Conservation (phyloP, 1,140 invertebrate genomes). For the Drosophila kepulauana region DNA sequence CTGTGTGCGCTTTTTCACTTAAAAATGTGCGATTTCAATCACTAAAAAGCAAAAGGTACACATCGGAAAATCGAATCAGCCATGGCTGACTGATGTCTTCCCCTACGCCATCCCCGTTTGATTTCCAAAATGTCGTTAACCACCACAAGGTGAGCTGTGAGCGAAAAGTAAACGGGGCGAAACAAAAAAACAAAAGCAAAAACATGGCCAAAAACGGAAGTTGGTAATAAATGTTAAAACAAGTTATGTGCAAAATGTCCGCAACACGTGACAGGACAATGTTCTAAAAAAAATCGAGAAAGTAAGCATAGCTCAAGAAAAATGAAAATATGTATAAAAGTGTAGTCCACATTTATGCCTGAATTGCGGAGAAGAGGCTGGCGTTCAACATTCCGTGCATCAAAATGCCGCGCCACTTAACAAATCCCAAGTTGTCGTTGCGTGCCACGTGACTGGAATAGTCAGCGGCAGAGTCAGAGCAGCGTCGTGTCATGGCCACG, state of each 20-base stretch:
- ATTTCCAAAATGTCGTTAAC: constrained; percentile 51
- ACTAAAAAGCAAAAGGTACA: constrained; percentile 82
- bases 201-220: constrained; percentile 58
- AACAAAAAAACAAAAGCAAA: constrained; percentile 47
- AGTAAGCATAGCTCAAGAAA: constrained; percentile 14
- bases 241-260: constrained; percentile 80
- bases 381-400: constrained; percentile 68
- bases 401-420: constrained; percentile 77
- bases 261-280: constrained; percentile 66
- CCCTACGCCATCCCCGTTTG: neutral
- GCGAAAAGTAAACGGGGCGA: constrained; percentile 13
- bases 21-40: constrained; percentile 82
- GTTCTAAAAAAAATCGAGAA: constrained; percentile 12
- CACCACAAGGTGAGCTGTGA: constrained; percentile 55
- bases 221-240: constrained; percentile 79
- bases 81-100: constrained; percentile 55
- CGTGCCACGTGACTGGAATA: constrained; percentile 80
- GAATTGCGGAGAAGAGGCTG: constrained; percentile 3
- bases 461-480: neutral
- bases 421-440: constrained; percentile 83
- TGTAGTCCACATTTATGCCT: constrained; percentile 10
- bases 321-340: constrained; percentile 23
- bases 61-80: constrained; percentile 62
- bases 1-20: constrained; percentile 81
- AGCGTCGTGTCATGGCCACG: constrained; percentile 5